A percentile compares a stretch with the other conserved stretches of the same genome.
Evolutionary conservation across 1,140 invertebrate genomes (phyloP).

Genomic region (Cherax destructor): DNA sequence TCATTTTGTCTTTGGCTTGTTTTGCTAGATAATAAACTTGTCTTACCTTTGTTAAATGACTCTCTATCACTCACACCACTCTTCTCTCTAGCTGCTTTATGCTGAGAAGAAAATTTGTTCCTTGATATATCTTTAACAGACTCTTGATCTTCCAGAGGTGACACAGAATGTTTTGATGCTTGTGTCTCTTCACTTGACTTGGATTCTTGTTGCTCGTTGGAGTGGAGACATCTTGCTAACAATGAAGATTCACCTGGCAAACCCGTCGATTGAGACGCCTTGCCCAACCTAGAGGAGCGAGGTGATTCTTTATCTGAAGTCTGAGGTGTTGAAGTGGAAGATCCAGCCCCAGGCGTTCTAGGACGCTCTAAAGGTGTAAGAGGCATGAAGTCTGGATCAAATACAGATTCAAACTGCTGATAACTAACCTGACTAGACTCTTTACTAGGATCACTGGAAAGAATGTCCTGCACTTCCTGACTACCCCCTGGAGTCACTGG

Average conservation of each 20-base stretch:
- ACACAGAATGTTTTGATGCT: background rate
- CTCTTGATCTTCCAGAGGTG: background rate
- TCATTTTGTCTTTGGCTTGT: constrained; percentile 31
- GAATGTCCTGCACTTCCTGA: constrained; percentile 42
- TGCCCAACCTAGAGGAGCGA: background rate
- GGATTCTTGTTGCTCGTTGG: background rate
- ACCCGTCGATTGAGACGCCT: background rate
- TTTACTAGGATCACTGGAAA: constrained; percentile 17
- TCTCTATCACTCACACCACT: background rate
- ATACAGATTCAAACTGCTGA: constrained; percentile 57
- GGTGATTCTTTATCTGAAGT: constrained; percentile 32
- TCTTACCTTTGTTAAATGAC: background rate
- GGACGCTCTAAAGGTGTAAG: constrained; percentile 32
- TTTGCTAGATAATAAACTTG: background rate
- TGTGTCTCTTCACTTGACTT: no score
- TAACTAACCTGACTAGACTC: background rate
- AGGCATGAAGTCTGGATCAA: constrained; percentile 46
- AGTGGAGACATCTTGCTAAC: background rate
- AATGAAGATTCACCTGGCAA: background rate
- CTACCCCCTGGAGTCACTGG: constrained; percentile 46
- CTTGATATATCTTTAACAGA: background rate
- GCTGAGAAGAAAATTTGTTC: constrained; percentile 5
- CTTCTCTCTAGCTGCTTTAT: background rate
- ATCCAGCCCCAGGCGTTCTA: constrained; percentile 50
- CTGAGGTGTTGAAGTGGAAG: constrained; percentile 10